A percentile compares a stretch with the other conserved stretches of the same genome.
These are phyloP conservation scores for Acrobasis consociella DNA, from an alignment of 2,888 invertebrate genomes.

Conservation along the genomic window DNA sequence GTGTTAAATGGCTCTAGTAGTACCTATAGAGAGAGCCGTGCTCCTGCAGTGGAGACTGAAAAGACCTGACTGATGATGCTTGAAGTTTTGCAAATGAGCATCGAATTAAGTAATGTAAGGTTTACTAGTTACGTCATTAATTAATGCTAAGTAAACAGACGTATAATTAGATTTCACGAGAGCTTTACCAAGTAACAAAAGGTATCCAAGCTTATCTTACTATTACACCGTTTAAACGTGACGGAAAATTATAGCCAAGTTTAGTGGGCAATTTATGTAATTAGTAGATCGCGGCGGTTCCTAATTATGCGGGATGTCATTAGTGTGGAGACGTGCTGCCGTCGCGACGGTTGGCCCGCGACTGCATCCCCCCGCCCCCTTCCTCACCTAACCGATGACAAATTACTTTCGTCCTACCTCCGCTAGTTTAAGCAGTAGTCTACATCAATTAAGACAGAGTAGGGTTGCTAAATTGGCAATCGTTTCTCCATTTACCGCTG, in stretches of 20 bases:
- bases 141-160: background rate
- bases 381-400: constrained; percentile 80
- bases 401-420: constrained; percentile 74
- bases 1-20: no score
- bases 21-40: no score
- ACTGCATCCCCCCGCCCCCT: constrained; percentile 46
- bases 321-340: constrained; percentile 69
- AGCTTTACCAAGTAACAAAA: constrained; percentile 3
- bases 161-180: constrained; percentile 4
- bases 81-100: no score
- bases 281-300: constrained; percentile 75
- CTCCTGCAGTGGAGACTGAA: no score
- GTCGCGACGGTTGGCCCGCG: constrained; percentile 52
- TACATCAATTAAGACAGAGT: constrained; percentile 77
- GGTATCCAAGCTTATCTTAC: constrained; percentile 9
- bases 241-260: constrained; percentile 72
- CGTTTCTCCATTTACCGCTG: constrained; percentile 75
- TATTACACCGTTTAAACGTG: constrained; percentile 43
- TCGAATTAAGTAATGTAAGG: no score
- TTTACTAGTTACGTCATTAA: no score
- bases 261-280: constrained; percentile 80
- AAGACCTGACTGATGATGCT: no score
- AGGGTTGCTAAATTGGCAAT: constrained; percentile 80
- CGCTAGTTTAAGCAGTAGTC: constrained; percentile 77
- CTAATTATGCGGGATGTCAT: constrained; percentile 80